phyloP scores from a whole-genome alignment of 2,113 vertebrate species.

The Mirounga angustirostris region DNA sequence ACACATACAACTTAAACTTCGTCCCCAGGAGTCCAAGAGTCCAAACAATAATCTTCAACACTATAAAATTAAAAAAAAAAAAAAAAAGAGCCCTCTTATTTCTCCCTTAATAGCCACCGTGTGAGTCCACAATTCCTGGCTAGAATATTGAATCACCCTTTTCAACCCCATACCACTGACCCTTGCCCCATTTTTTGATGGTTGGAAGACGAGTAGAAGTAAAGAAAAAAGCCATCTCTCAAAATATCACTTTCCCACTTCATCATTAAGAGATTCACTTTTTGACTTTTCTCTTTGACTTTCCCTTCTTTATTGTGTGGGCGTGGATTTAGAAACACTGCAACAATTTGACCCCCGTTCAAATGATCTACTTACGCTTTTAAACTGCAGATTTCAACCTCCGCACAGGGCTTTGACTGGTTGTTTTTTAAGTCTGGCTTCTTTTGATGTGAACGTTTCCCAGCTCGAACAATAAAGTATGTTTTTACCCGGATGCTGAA shows the following conservation, averaged over 20 bases:
- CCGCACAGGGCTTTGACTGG: background rate
- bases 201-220: background rate
- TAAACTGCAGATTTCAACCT: background rate
- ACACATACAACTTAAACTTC: background rate
- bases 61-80: background rate
- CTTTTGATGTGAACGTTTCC: slow-evolving; percentile 38
- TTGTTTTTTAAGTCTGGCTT: background rate
- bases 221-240: background rate
- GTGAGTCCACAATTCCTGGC: background rate
- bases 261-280: background rate
- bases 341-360: background rate
- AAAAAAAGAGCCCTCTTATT: too few species aligned
- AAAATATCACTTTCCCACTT: background rate
- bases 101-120: background rate
- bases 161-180: background rate
- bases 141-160: background rate
- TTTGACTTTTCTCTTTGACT: background rate
- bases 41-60: background rate
- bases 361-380: background rate
- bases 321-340: background rate
- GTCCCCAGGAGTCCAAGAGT: background rate
- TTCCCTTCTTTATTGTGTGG: background rate
- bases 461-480: background rate
- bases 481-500: slow-evolving; percentile 16
- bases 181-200: background rate